Conservation (phyloP, 1,140 invertebrate species). For the Lamellibrachia luymesi region DNA sequence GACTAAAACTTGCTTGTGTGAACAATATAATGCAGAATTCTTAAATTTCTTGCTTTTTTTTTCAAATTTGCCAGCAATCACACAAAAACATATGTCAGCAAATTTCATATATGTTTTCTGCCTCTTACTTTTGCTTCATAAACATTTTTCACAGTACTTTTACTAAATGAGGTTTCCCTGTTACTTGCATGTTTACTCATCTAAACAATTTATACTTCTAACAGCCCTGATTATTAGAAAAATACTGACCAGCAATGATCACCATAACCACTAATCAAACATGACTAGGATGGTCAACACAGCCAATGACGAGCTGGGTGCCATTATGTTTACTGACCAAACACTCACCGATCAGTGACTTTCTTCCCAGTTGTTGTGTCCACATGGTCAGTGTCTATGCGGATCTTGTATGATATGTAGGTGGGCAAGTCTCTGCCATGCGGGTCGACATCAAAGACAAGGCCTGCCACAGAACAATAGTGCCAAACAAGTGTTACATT, state of each 20-base stretch:
- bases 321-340: not conserved
- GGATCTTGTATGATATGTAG: conserved; percentile 62
- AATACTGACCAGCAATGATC: not conserved
- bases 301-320: not conserved
- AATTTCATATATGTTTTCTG: no score
- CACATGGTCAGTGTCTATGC: conserved; percentile 64
- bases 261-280: not conserved
- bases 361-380: conserved; percentile 61
- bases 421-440: conserved; percentile 50
- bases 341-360: conserved; percentile 44
- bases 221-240: not conserved
- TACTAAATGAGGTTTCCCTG: not conserved
- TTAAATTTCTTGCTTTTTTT: no score
- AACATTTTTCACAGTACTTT: not conserved
- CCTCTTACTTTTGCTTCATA: not conserved
- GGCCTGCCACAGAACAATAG: not conserved
- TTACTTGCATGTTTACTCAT: no score
- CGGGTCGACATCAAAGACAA: conserved; percentile 43
- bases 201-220: not conserved
- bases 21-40: no score
- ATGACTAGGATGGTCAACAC: not conserved
- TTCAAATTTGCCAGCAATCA: no score
- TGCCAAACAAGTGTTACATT: not conserved
- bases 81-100: no score
- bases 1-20: no score